Evolutionary conservation across 2,113 vertebrate species (phyloP).

Genomic region (Semnornis frantzii): DNA sequence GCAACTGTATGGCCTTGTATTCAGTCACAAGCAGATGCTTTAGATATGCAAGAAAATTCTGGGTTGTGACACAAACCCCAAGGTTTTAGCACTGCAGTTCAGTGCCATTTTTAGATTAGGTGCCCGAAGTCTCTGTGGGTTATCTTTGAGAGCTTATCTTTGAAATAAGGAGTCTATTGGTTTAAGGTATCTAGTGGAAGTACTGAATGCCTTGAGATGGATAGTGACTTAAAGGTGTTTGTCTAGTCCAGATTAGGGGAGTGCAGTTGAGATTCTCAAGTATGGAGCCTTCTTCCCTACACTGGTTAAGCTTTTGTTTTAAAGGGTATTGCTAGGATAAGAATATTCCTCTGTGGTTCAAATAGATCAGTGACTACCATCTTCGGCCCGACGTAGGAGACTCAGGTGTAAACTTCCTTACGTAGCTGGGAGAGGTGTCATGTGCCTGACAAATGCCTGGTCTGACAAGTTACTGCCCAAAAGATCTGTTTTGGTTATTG

Average conservation of each 20-base stretch:
- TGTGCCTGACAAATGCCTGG: not conserved
- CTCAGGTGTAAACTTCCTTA: not conserved
- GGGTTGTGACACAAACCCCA: not conserved
- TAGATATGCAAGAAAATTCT: not conserved
- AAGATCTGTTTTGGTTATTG: not conserved
- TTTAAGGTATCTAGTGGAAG: not conserved
- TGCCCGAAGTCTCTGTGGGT: not conserved
- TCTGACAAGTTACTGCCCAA: not conserved
- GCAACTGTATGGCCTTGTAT: not conserved
- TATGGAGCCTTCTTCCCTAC: not conserved
- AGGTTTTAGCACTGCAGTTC: accelerated
- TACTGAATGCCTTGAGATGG: not conserved
- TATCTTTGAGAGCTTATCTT: not conserved
- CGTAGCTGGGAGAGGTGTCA: not conserved
- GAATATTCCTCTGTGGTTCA: not conserved
- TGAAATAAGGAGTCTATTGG: not conserved
- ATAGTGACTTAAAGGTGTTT: not conserved
- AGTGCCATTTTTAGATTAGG: not conserved
- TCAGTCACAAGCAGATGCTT: accelerated
- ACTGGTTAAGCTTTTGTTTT: not conserved
- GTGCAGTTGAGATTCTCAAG: not conserved
- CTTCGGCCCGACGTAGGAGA: not conserved
- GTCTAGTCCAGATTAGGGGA: not conserved
- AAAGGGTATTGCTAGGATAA: not conserved
- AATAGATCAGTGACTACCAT: not conserved